phyloP scores from a whole-genome alignment of 2,888 invertebrate species.

The Lochmaea capreae region DNA sequence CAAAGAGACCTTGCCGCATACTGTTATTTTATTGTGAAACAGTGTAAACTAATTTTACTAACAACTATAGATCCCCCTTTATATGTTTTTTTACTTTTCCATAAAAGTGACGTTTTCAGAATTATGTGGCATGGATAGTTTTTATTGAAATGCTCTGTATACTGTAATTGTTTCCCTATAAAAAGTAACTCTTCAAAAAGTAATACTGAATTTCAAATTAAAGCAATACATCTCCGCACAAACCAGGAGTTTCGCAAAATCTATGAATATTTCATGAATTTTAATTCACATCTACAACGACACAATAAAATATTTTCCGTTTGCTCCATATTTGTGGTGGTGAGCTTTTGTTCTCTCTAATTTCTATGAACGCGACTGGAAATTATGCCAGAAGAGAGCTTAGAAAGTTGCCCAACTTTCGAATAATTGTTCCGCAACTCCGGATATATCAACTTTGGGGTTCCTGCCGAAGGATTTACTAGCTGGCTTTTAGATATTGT shows the following conservation, averaged over 20 bases:
- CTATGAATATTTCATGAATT: slow-evolving; percentile 33
- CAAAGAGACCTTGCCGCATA: no score
- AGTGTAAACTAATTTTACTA: no score
- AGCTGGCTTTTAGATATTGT: slow-evolving; percentile 26
- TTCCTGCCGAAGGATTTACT: slow-evolving; percentile 30
- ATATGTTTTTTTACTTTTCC: no score
- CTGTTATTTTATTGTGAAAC: no score
- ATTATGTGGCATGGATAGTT: no score
- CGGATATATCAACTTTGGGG: slow-evolving; percentile 35
- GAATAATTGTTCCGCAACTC: slow-evolving; percentile 33
- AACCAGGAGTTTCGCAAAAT: background rate
- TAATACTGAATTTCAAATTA: background rate
- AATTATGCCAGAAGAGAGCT: slow-evolving; percentile 33
- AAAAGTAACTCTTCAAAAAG: background rate
- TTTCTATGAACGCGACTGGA: slow-evolving; percentile 31
- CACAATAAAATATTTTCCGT: slow-evolving; percentile 36
- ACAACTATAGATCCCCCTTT: no score
- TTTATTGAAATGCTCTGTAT: no score
- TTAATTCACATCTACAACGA: slow-evolving; percentile 20
- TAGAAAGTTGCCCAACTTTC: slow-evolving; percentile 34
- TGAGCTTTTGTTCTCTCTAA: slow-evolving; percentile 31
- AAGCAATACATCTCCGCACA: background rate
- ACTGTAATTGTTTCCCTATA: background rate
- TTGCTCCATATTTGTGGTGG: slow-evolving; percentile 32
- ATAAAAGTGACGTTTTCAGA: no score